phyloP scores from a whole-genome alignment of 2,113 vertebrate species.

The Pygoscelis adeliae region DNA sequence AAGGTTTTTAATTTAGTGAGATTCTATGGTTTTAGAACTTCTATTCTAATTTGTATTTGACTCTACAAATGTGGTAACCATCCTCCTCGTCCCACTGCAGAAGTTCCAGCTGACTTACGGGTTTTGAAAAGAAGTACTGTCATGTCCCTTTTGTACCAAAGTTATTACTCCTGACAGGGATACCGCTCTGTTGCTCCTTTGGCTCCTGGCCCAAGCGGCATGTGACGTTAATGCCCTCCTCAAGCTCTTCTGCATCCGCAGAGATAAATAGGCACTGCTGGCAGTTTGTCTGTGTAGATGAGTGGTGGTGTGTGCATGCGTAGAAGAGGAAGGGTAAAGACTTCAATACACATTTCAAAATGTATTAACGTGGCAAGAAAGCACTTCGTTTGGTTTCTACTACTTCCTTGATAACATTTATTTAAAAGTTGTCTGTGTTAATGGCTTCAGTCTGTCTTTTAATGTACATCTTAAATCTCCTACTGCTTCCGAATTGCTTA shows the following conservation, averaged over 20 bases:
- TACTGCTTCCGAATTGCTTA: neutral
- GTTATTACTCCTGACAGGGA: neutral
- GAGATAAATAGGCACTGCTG: neutral
- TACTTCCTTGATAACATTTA: neutral
- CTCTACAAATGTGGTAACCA: neutral
- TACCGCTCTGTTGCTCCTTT: neutral
- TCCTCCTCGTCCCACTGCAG: neutral
- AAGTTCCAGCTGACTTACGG: neutral
- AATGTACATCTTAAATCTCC: neutral
- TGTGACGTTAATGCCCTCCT: neutral
- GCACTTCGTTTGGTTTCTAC: neutral
- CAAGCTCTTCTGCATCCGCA: neutral
- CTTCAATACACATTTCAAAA: neutral
- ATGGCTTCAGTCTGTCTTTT: neutral
- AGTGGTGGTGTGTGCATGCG: accelerated
- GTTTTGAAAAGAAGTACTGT: neutral
- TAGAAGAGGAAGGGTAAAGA: neutral
- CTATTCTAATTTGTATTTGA: neutral
- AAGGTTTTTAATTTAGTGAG: neutral
- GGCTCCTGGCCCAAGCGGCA: neutral
- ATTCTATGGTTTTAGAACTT: neutral
- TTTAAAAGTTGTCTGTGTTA: neutral
- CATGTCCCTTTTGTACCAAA: neutral
- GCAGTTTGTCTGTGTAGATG: neutral
- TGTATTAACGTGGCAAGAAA: neutral